Base-by-base conservation (phyloP, 2,113 vertebrate genomes). In the Corynorhinus townsendii region DNA sequence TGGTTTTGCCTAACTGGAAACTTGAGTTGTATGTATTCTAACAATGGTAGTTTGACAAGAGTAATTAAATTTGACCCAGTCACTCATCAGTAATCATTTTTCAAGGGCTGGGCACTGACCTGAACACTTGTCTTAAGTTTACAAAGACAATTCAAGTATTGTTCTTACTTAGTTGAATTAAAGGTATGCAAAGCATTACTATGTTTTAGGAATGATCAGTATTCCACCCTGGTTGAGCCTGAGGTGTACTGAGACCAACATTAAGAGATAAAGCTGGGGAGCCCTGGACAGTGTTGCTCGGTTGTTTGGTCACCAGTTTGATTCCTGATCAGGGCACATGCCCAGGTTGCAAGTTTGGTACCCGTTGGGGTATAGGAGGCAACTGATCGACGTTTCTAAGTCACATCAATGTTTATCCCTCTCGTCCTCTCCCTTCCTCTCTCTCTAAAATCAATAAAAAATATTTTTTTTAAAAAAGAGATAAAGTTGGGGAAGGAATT, bases 221-320 rank as follows among this genome's bases (percentile, higher is more conserved):
- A 7, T 56, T 52, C 6, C 24, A 54, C 0, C 0, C 1, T 17
- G 7, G 9, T 11, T 66, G 17, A 4, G 2, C 5, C 28, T 87
- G 8, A 22, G 3, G 4, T n/a, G 0, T 38, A 26, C 20, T 33
- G 71, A 86, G 5, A 86, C 24, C 19, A 4, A 1, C 26, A n/a
- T 22, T 52, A 89, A 38, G 54, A 52, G 35, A 66, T 24, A 35
- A n/a, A 43, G 28, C 62, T 15, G 62, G 28, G 24, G 59, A 62
- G 26, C 10, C 4, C 59, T 28, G 59, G 59, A 24, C 10, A 4
- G 59, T 28, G 26, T 12, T 62, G 26, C 3, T 62, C 59, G 12
- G 24, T 11, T 28, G 59, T 24, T 28, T 62, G 59, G 56, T 59
- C 56, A 59, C 24, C 56, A 26, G 56, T 59, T 59, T 59, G 24